Conservation (phyloP, 2,113 vertebrate genomes). For the Cryptotis parvus region DNA sequence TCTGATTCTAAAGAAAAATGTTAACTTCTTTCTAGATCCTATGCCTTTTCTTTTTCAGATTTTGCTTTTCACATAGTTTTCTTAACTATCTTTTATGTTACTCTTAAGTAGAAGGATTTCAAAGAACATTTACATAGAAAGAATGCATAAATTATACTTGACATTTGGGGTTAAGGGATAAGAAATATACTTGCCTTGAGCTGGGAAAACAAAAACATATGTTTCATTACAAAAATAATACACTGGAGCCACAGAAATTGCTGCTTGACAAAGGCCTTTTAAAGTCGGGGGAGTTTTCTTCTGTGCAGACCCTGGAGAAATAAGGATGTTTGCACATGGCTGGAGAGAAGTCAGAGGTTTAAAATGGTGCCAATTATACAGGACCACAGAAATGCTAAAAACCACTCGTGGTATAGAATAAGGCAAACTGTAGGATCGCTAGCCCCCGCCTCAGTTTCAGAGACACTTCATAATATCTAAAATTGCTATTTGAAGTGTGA, state of each 20-base stretch:
- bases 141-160: constrained; percentile 36
- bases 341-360: neutral
- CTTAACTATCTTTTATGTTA: constrained; percentile 4
- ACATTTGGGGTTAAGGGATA: neutral
- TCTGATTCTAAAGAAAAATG: no score
- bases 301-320: neutral
- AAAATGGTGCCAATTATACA: neutral
- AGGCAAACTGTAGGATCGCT: neutral
- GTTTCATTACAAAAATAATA: constrained; percentile 21
- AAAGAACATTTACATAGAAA: constrained; percentile 32
- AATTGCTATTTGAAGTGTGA: neutral
- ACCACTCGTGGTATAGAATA: neutral
- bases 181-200: neutral
- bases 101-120: neutral
- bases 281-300: neutral
- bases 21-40: neutral
- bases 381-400: neutral
- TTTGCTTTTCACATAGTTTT: constrained; percentile 54
- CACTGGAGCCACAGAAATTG: neutral
- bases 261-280: neutral
- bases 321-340: neutral
- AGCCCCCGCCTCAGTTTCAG: neutral
- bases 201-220: neutral
- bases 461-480: neutral
- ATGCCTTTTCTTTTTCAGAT: neutral